A percentile compares a stretch with the other conserved stretches of the same genome.
phyloP scores from a whole-genome alignment of 2,797 vertebrate species.

The Mus spretus region DNA sequence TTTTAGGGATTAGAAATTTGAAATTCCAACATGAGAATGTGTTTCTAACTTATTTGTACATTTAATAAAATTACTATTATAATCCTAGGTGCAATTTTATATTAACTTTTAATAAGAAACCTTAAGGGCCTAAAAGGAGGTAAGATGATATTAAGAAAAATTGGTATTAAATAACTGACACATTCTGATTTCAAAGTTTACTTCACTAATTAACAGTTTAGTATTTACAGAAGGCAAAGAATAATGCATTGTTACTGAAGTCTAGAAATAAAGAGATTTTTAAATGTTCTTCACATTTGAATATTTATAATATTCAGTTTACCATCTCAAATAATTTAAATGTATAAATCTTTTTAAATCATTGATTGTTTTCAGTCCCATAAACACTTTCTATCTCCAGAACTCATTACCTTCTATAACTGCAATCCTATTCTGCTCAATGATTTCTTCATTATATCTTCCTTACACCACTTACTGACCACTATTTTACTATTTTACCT shows the following conservation, averaged over 20 bases:
- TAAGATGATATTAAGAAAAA: neutral
- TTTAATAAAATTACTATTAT: neutral
- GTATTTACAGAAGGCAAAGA: neutral
- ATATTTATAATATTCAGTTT: neutral
- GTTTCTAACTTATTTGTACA: neutral
- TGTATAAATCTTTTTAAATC: neutral
- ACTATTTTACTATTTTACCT: neutral
- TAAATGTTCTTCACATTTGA: neutral
- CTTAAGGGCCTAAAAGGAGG: neutral
- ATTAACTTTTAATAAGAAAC: neutral
- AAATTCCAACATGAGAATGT: neutral
- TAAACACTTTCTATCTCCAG: neutral
- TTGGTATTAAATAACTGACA: neutral
- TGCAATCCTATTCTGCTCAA: neutral
- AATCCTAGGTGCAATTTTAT: neutral
- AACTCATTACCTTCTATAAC: neutral
- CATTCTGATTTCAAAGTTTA: neutral
- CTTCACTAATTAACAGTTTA: neutral
- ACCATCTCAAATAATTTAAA: neutral
- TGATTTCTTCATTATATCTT: neutral
- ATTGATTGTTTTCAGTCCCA: neutral
- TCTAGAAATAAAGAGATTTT: neutral
- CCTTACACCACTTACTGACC: neutral
- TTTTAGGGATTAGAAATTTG: neutral
- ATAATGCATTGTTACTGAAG: neutral